These are phyloP conservation scores for Cavia porcellus DNA, from an alignment of 2,113 vertebrate species.

Conservation along the genomic window DNA sequence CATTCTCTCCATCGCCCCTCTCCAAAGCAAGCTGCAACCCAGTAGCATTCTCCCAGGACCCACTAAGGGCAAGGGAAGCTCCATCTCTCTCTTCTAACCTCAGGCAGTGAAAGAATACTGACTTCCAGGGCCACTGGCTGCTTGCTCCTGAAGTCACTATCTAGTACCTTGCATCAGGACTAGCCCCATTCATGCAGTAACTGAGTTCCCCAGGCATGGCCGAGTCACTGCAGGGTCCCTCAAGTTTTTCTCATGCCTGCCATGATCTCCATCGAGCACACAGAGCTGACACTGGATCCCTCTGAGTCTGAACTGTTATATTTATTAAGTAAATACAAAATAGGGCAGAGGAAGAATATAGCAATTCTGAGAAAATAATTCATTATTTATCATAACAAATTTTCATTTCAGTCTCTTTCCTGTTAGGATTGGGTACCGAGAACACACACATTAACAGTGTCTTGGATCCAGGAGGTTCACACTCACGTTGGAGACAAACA, in stretches of 20 bases:
- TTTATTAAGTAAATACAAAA: slow-evolving; percentile 14
- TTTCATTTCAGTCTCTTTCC: background rate
- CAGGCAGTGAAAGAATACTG: background rate
- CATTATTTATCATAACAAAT: background rate
- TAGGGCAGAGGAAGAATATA: background rate
- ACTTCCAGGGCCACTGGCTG: background rate
- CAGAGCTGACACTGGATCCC: background rate
- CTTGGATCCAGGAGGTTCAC: background rate
- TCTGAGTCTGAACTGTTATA: background rate
- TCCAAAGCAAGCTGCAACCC: background rate
- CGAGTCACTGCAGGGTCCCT: background rate
- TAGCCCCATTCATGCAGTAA: background rate
- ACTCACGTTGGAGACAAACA: background rate
- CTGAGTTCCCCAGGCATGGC: background rate
- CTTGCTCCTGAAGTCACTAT: background rate
- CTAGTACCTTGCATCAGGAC: background rate
- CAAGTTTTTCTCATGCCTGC: background rate
- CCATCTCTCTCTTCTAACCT: background rate
- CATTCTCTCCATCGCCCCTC: background rate
- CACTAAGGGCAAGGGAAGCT: background rate
- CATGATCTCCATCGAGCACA: background rate
- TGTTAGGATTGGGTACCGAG: background rate
- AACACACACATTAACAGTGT: background rate
- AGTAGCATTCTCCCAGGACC: background rate
- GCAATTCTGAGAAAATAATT: slow-evolving; percentile 38